phyloP scores from a whole-genome alignment of 2,888 invertebrate species.

The Nemotelus nigrinus region DNA sequence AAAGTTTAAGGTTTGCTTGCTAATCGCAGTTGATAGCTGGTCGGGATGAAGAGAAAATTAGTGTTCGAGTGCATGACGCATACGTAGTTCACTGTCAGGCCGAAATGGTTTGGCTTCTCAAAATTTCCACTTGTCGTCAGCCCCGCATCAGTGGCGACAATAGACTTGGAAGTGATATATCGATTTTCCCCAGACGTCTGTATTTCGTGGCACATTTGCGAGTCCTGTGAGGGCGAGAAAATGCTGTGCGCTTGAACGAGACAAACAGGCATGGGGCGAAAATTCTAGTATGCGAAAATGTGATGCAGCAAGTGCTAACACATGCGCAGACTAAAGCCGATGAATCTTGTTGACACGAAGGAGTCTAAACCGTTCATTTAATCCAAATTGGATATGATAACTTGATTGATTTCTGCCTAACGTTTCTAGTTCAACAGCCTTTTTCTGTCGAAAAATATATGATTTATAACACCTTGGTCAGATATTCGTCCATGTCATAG shows the following conservation, averaged over 20 bases:
- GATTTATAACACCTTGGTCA: no score
- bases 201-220: neutral
- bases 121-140: neutral
- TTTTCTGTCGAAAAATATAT: no score
- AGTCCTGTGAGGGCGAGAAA: neutral
- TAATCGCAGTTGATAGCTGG: neutral
- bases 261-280: neutral
- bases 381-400: no score
- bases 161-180: neutral
- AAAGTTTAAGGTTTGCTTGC: slow-evolving; percentile 7
- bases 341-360: no score
- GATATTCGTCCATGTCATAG: no score
- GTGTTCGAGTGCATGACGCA: slow-evolving; percentile 31
- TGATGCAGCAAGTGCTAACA: slow-evolving; percentile 21
- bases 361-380: no score
- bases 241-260: slow-evolving; percentile 12
- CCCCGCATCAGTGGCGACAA: neutral
- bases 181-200: slow-evolving; percentile 15
- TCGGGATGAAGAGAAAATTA: slow-evolving; percentile 15
- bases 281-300: slow-evolving; percentile 7
- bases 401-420: no score
- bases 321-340: slow-evolving; percentile 8
- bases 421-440: no score
- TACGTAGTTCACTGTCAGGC: neutral
- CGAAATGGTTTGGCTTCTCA: neutral